phyloP scores from a whole-genome alignment of 2,888 invertebrate species.

The Nymphalis urticae region DNA sequence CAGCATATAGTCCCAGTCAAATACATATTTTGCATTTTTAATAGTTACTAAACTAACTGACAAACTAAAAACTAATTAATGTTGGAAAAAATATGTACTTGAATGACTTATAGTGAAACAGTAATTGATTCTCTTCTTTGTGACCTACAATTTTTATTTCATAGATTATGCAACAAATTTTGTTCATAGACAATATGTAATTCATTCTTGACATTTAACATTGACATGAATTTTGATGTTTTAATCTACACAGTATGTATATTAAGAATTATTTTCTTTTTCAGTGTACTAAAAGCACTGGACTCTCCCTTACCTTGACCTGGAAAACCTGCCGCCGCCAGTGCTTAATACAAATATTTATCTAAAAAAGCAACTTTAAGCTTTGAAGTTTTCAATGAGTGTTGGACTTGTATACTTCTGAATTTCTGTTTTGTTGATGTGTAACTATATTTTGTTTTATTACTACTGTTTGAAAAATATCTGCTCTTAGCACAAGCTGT shows the following conservation, averaged over 20 bases:
- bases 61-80: too few species aligned
- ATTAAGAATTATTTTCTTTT: constrained; percentile 49
- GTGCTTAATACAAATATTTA: constrained; percentile 57
- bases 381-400: constrained; percentile 57
- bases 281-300: constrained; percentile 72
- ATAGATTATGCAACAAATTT: constrained; percentile 1
- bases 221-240: neutral
- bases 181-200: neutral
- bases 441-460: constrained; percentile 48
- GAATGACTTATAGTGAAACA: too few species aligned
- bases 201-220: neutral
- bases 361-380: constrained; percentile 53
- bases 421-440: constrained; percentile 56
- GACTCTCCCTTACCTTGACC: constrained; percentile 59
- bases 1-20: too few species aligned
- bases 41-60: too few species aligned
- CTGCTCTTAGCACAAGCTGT: constrained; percentile 62
- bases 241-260: constrained; percentile 12
- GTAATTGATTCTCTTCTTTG: too few species aligned
- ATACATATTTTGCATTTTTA: too few species aligned
- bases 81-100: too few species aligned
- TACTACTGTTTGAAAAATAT: constrained; percentile 51
- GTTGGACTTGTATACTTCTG: constrained; percentile 52
- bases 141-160: constrained; percentile 2
- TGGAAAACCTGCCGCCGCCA: constrained; percentile 55